These are phyloP conservation scores for Spinibarbus caldwelli DNA, from an alignment of 2,797 vertebrate genomes.

Conservation along the genomic window DNA sequence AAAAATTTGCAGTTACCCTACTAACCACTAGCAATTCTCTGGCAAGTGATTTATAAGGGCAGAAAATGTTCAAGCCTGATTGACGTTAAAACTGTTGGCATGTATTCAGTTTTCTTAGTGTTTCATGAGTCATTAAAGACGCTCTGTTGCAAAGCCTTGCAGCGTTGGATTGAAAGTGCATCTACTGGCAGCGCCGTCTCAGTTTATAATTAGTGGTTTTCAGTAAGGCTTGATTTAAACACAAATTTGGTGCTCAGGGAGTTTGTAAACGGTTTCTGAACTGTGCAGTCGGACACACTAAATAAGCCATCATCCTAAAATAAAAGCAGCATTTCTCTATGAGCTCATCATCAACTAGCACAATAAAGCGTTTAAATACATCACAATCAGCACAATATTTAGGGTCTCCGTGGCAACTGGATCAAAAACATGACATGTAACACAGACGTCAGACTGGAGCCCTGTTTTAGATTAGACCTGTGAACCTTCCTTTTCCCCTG, in stretches of 20 bases:
- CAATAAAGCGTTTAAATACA: slow-evolving; percentile 30
- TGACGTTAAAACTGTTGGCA: neutral
- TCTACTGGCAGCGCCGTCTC: slow-evolving; percentile 63
- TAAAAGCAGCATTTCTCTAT: slow-evolving; percentile 18
- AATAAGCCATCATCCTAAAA: slow-evolving; percentile 27
- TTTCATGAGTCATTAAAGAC: slow-evolving; percentile 1
- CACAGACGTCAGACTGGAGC: slow-evolving; percentile 17
- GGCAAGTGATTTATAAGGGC: neutral
- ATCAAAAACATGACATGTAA: slow-evolving; percentile 20
- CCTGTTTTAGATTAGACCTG: slow-evolving; percentile 54
- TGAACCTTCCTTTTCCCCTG: slow-evolving; percentile 73
- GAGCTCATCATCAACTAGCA: slow-evolving; percentile 30
- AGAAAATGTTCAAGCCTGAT: neutral
- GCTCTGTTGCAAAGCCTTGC: slow-evolving; percentile 22
- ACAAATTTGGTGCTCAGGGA: slow-evolving; percentile 45
- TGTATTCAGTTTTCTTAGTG: neutral
- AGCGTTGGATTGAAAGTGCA: slow-evolving; percentile 49
- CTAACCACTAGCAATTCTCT: neutral
- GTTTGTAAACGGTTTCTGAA: slow-evolving; percentile 43
- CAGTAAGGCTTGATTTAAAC: slow-evolving; percentile 63
- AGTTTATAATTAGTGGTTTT: slow-evolving; percentile 67
- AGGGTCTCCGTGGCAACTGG: slow-evolving; percentile 33
- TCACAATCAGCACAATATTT: slow-evolving; percentile 38
- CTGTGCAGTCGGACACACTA: slow-evolving; percentile 41
- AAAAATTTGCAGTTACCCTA: neutral